Conservation (phyloP, 2,113 vertebrate genomes). For the Ictidomys tridecemlineatus region DNA sequence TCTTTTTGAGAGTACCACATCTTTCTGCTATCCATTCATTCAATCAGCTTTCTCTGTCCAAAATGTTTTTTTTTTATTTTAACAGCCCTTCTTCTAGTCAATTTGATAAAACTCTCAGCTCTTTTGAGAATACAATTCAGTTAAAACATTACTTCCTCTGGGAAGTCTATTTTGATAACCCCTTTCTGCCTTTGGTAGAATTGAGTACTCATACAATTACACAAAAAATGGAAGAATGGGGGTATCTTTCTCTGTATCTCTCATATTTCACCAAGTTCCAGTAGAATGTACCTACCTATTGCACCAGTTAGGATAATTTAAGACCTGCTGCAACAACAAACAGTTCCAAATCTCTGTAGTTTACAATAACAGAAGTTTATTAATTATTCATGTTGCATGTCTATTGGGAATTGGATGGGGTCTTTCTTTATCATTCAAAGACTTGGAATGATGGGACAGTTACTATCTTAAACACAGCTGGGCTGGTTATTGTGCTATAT, state of each 20-base stretch:
- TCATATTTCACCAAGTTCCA: background rate
- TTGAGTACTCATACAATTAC: background rate
- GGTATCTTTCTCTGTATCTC: background rate
- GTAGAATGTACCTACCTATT: background rate
- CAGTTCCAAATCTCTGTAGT: background rate
- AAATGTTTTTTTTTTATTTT: constrained; percentile 9
- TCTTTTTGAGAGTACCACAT: background rate
- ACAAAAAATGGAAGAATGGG: background rate
- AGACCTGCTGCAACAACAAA: background rate
- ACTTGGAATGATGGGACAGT: background rate
- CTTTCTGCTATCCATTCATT: background rate
- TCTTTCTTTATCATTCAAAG: background rate
- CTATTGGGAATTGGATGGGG: background rate
- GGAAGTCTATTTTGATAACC: background rate
- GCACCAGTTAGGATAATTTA: background rate
- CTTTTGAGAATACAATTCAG: background rate
- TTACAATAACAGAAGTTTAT: background rate
- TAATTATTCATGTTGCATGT: background rate
- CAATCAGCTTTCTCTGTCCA: background rate
- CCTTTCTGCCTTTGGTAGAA: background rate
- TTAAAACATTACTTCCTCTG: background rate
- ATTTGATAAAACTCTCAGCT: background rate
- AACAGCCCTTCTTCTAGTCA: background rate
- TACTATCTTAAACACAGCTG: background rate
- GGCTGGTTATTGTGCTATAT: background rate